Evolutionary conservation across 2,113 vertebrate genomes (phyloP), one percentile per base, ranked within the genome.

Genomic region (Nibea coibor): DNA sequence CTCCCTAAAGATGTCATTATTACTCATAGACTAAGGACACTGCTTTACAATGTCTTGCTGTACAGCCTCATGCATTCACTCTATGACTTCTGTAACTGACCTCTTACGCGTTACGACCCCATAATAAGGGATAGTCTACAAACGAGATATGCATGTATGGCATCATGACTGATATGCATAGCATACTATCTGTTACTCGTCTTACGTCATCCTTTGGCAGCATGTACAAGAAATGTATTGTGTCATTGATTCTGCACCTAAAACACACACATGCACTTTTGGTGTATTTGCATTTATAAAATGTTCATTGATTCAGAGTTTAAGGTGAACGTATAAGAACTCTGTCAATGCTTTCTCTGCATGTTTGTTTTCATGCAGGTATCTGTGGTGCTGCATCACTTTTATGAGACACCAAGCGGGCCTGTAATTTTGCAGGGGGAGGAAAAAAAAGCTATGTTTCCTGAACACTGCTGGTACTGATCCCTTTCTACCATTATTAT

Each of bases 11-110:
- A 51, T 39, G 35, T 15, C 3, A 1, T 71, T 19, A 62, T 77
- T 71, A 59, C 53, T 45, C 22, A 56, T 14, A 2, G 51, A 22
- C 15, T 42, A 53, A 15, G 26, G n/a, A 80, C 20, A 63, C 47
- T 51, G 22, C 64, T 78, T 78, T 61, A 75, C 39, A 48, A 45
- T 63, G 72, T 83, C 31, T 53, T 71, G 53, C 45, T 73, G 57
- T 42, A 75, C n/a, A 70, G 59, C 20, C 72, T 72, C 47, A 15
- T 71, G 19, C 19, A 57, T 24, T 53, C 20, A 53, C 72, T 65
- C 77, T 65, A 35, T 28, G 19, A 24, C 42, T 26, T 20, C 10
- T 47, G 26, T 35, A 56, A n/a, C 47, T 63, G 56, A 68, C 39
- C 43, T 66, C 76, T 56, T 50, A 35, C 19, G 39, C 50, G 57